phyloP scores from a whole-genome alignment of 1,140 invertebrate species.

The Watersipora subatra region DNA sequence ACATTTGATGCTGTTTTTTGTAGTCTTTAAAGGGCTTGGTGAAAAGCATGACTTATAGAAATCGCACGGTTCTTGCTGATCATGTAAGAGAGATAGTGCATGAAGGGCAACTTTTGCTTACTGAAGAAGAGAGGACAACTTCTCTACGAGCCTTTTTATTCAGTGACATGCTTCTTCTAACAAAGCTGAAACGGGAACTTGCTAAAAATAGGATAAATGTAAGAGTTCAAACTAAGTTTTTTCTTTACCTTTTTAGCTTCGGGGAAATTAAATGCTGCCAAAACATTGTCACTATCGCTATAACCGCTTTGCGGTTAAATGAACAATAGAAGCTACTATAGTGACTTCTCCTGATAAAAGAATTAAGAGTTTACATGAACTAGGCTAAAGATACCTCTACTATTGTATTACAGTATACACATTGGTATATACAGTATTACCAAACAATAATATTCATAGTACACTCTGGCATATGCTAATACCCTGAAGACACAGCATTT shows the following conservation, averaged over 20 bases:
- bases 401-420: too few species aligned
- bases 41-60: constrained; percentile 55
- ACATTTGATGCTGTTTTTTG: background rate
- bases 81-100: constrained; percentile 50
- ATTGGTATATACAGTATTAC: too few species aligned
- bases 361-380: too few species aligned
- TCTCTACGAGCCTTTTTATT: constrained; percentile 55
- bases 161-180: constrained; percentile 56
- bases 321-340: too few species aligned
- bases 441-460: too few species aligned
- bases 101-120: constrained; percentile 49
- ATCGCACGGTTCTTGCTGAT: constrained; percentile 51
- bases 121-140: constrained; percentile 46
- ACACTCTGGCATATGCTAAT: too few species aligned
- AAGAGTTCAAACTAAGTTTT: background rate
- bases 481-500: too few species aligned
- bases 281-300: background rate
- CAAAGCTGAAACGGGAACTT: constrained; percentile 49
- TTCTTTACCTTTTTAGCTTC: background rate
- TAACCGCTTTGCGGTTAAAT: background rate
- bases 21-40: constrained; percentile 47
- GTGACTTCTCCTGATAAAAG: too few species aligned
- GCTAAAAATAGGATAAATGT: background rate
- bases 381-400: too few species aligned
- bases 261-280: background rate